Evolutionary conservation across 2,888 invertebrate genomes (phyloP).

Genomic region (Drosophila mimica): DNA sequence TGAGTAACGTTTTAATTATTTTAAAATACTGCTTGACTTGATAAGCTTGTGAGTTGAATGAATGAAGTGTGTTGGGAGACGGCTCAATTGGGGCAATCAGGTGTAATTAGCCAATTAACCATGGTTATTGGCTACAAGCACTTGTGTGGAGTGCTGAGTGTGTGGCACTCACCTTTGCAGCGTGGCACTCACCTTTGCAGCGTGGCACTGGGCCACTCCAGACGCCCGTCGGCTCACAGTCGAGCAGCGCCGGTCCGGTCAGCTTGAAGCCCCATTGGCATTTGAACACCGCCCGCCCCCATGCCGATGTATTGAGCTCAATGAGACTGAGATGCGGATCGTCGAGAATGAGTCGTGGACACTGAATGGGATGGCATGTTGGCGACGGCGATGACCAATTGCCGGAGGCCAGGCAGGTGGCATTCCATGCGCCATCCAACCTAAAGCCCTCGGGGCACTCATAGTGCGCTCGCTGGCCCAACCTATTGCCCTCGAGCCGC

Average conservation of each 20-base stretch:
- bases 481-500: constrained; percentile 90
- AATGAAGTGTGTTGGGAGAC: neutral
- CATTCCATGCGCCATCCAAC: constrained; percentile 90
- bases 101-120: neutral
- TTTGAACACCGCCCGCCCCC: constrained; percentile 92
- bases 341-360: constrained; percentile 89
- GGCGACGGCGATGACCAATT: constrained; percentile 92
- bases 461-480: constrained; percentile 89
- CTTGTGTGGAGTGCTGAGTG: no score
- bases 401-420: constrained; percentile 93
- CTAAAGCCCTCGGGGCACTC: constrained; percentile 92
- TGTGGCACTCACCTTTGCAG: constrained; percentile 89
- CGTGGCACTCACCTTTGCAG: constrained; percentile 89
- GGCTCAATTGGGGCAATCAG: neutral
- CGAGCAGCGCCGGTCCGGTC: constrained; percentile 90
- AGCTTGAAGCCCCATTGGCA: constrained; percentile 94
- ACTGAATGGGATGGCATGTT: constrained; percentile 91
- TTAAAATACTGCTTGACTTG: neutral
- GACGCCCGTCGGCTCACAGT: constrained; percentile 91
- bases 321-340: constrained; percentile 91
- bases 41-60: neutral
- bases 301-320: constrained; percentile 92
- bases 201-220: constrained; percentile 92
- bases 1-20: neutral
- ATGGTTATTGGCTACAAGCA: neutral